A percentile compares a stretch with the other conserved stretches of the same genome.
These are phyloP conservation scores for Aleiodes alternator DNA, from an alignment of 2,888 invertebrate genomes.

Conservation along the genomic window DNA sequence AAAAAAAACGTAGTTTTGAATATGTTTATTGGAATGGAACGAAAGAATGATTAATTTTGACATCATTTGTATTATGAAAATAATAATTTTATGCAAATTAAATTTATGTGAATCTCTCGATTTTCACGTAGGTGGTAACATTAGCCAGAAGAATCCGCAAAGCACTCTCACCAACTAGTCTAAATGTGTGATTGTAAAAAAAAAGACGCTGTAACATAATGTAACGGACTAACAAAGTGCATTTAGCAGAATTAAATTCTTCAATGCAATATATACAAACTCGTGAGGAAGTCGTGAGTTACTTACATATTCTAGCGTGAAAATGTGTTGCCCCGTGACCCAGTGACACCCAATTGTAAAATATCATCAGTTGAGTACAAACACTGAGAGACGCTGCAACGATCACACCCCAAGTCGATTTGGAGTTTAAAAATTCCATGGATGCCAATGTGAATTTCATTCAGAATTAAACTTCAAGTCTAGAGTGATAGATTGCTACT, in stretches of 20 bases:
- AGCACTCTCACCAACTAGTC: not conserved
- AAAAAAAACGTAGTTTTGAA: no score
- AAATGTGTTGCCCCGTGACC: conserved; percentile 52
- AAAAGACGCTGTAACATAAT: conserved; percentile 29
- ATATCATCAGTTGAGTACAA: conserved; percentile 18
- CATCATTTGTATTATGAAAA: conserved; percentile 11
- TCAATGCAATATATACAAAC: not conserved
- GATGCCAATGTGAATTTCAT: conserved; percentile 17
- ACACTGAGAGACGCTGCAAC: not conserved
- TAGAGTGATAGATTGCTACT: conserved; percentile 3
- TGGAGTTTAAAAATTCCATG: conserved; percentile 18
- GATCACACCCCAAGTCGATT: not conserved
- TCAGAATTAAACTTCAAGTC: not conserved
- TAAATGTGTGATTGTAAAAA: conserved; percentile 16
- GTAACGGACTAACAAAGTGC: conserved; percentile 35
- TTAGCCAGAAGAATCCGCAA: conserved; percentile 14
- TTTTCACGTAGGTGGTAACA: conserved; percentile 11
- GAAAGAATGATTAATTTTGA: not conserved
- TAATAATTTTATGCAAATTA: conserved; percentile 30
- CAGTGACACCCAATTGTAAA: conserved; percentile 52
- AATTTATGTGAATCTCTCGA: not conserved
- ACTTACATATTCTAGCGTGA: conserved; percentile 28
- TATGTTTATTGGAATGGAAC: not conserved
- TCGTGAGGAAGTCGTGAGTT: conserved; percentile 30
- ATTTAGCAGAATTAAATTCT: conserved; percentile 28